These are phyloP conservation scores for Dynastes hyllus DNA, from an alignment of 2,888 invertebrate genomes.

Conservation along the genomic window DNA sequence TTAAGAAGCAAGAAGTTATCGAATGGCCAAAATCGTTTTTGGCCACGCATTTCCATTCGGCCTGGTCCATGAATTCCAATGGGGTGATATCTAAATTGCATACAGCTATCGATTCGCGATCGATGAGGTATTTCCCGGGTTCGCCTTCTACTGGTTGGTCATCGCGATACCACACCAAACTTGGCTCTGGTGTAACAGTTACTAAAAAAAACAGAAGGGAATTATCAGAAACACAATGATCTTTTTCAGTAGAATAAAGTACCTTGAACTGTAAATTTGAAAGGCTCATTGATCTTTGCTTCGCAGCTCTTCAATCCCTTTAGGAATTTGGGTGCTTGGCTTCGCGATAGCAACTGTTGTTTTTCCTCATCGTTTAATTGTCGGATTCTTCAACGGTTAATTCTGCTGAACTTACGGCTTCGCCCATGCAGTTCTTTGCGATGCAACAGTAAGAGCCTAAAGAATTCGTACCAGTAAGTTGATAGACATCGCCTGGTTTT, in stretches of 20 bases:
- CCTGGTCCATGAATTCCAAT: conserved; percentile 89
- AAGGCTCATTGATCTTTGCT: conserved; percentile 87
- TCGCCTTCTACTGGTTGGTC: conserved; percentile 83
- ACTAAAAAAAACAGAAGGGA: conserved; percentile 72
- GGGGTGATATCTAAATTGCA: conserved; percentile 83
- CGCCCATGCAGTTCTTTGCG: conserved; percentile 93
- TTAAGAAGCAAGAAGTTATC: conserved; percentile 89
- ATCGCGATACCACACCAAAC: conserved; percentile 90
- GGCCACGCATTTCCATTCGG: conserved; percentile 94
- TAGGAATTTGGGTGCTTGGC: conserved; percentile 89
- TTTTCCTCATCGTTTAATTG: conserved; percentile 91
- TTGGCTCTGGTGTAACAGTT: conserved; percentile 86
- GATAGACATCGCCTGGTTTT: conserved; percentile 94
- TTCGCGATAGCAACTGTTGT: conserved; percentile 81
- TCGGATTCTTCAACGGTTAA: conserved; percentile 93
- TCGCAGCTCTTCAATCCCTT: conserved; percentile 88
- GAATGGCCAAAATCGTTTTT: conserved; percentile 93
- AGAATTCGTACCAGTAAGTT: conserved; percentile 92
- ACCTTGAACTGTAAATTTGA: conserved; percentile 88
- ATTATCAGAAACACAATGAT: conserved; percentile 53
- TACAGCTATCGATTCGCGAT: conserved; percentile 80
- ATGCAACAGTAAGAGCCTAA: conserved; percentile 92
- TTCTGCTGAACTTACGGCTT: conserved; percentile 89
- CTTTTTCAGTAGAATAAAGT: conserved; percentile 52
- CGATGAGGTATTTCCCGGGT: conserved; percentile 79